phyloP scores from a whole-genome alignment of 1,140 invertebrate genomes.

The Anagrus nilaparvatae region DNA sequence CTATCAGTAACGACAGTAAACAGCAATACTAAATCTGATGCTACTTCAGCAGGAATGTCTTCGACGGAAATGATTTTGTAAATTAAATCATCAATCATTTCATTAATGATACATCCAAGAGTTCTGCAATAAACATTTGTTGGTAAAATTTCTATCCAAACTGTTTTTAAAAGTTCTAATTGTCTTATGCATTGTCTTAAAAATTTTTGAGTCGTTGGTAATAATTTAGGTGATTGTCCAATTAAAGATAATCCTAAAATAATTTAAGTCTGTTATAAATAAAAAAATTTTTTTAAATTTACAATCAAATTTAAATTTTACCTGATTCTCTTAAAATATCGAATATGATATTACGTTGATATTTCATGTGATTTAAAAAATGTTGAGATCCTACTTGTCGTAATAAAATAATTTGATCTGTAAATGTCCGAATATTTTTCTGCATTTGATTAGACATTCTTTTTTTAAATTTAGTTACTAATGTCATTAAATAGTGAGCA shows the following conservation, averaged over 20 bases:
- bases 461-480: constrained; percentile 49
- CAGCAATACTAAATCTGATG: constrained; percentile 46
- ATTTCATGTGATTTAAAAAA: constrained; percentile 60
- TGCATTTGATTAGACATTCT: constrained; percentile 38
- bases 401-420: constrained; percentile 46
- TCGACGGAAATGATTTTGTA: constrained; percentile 47
- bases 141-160: constrained; percentile 73
- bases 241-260: constrained; percentile 47
- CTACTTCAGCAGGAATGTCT: constrained; percentile 56
- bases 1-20: constrained; percentile 47
- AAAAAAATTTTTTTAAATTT: neutral
- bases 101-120: constrained; percentile 53
- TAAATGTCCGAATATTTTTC: constrained; percentile 44
- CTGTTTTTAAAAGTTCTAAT: constrained; percentile 71
- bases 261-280: neutral
- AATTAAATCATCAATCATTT: constrained; percentile 51
- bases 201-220: constrained; percentile 56
- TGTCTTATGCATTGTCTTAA: constrained; percentile 75
- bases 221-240: constrained; percentile 42
- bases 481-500: constrained; percentile 59
- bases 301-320: constrained; percentile 28
- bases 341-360: constrained; percentile 60
- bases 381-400: constrained; percentile 55
- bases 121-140: constrained; percentile 54
- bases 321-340: constrained; percentile 63